A percentile compares a stretch with the other conserved stretches of the same genome.
phyloP scores from a whole-genome alignment of 2,113 vertebrate species.

The Brachypodius melanocephalos region DNA sequence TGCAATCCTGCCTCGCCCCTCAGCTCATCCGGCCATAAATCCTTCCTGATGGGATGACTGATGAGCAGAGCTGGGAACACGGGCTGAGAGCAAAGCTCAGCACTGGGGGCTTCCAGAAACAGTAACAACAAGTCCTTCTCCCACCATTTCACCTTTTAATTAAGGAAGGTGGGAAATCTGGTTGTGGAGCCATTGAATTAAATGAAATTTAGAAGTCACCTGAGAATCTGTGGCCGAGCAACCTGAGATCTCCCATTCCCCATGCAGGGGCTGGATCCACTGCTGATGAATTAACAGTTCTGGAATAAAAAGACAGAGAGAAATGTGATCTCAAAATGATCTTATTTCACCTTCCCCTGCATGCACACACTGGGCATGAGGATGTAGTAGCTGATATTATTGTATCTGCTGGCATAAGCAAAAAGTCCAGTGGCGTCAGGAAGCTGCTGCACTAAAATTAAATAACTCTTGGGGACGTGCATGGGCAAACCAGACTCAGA shows the following conservation, averaged over 20 bases:
- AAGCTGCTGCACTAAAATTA: neutral
- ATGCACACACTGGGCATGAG: fast-evolving
- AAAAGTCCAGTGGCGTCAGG: neutral
- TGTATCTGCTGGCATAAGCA: neutral
- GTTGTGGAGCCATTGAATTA: neutral
- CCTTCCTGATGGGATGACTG: neutral
- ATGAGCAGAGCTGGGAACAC: neutral
- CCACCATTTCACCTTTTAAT: neutral
- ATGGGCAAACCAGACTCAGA: neutral
- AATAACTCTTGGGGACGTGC: neutral
- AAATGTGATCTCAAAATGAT: neutral
- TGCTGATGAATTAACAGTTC: neutral
- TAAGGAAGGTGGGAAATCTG: neutral
- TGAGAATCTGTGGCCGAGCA: neutral
- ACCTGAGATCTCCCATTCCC: neutral
- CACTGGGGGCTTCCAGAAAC: neutral
- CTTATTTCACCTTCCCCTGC: neutral
- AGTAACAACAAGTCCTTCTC: neutral
- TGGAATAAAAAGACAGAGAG: neutral
- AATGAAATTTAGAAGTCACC: neutral
- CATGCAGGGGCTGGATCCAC: fast-evolving
- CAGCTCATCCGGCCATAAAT: neutral
- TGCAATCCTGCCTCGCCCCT: neutral
- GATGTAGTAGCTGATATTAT: neutral
- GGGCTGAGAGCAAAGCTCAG: neutral